Evolutionary conservation across 2,888 invertebrate species (phyloP).

Genomic region (Andrena bucephala): DNA sequence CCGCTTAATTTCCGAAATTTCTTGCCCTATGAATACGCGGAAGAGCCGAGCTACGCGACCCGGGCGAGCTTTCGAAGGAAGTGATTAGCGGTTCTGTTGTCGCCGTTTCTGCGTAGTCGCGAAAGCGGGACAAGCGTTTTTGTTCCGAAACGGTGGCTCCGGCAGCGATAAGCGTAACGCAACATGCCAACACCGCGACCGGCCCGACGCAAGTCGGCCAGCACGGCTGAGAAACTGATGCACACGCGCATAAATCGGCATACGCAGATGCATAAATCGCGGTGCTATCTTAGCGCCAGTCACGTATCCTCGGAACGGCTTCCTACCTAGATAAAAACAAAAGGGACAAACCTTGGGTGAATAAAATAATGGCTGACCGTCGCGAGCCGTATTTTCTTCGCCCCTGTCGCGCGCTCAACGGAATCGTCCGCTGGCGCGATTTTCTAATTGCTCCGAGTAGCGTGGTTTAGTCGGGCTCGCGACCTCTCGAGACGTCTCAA

Average conservation of each 20-base stretch:
- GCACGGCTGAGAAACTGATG: not conserved
- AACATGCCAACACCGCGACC: not conserved
- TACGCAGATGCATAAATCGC: constrained; percentile 22
- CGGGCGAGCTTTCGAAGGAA: constrained; percentile 16
- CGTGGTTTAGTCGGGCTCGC: not conserved
- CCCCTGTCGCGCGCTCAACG: not conserved
- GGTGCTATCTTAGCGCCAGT: constrained; percentile 5
- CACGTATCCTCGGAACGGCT: not conserved
- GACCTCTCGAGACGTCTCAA: not conserved
- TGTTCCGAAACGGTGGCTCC: constrained; percentile 19
- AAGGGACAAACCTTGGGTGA: not conserved
- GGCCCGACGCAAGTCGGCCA: not conserved
- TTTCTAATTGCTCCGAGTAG: constrained; percentile 1
- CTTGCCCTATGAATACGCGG: not conserved
- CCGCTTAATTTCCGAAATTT: constrained; percentile 11
- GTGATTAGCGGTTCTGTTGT: constrained; percentile 23
- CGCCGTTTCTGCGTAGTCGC: not conserved
- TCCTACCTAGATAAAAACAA: not conserved
- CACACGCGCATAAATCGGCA: constrained; percentile 14
- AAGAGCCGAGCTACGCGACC: not conserved
- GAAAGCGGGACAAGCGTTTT: constrained; percentile 34
- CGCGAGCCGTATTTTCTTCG: not conserved
- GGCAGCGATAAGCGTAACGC: constrained; percentile 28
- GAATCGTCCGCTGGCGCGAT: not conserved
- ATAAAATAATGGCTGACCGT: not conserved